Evolutionary conservation across 2,888 invertebrate species (phyloP).

Genomic region (Eristalis intricaria): DNA sequence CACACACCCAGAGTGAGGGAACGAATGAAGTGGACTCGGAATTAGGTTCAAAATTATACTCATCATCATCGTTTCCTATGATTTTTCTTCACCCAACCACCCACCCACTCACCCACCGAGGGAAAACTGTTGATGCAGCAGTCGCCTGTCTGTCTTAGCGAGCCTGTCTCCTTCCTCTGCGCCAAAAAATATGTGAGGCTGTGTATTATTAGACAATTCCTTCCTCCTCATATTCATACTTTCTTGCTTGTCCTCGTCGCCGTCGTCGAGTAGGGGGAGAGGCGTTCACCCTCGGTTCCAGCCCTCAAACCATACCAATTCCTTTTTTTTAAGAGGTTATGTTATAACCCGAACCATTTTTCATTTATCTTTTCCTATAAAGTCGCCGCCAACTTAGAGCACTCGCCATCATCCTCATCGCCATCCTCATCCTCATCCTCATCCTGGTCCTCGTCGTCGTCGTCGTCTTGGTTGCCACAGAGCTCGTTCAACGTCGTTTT

Average conservation of each 20-base stretch:
- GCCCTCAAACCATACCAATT: too few species aligned
- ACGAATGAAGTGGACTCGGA: constrained; percentile 41
- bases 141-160: constrained; percentile 71
- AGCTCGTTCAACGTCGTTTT: background rate
- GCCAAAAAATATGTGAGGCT: constrained; percentile 27
- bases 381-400: constrained; percentile 36
- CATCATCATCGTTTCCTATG: constrained; percentile 40
- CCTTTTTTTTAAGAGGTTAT: constrained; percentile 52
- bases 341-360: constrained; percentile 62
- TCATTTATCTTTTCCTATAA: constrained; percentile 59
- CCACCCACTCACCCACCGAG: background rate
- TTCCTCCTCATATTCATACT: constrained; percentile 52
- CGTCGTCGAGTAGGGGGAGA: background rate
- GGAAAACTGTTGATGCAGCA: constrained; percentile 70
- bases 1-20: background rate
- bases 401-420: background rate
- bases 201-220: constrained; percentile 58
- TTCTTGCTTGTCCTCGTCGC: constrained; percentile 8
- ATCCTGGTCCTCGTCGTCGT: background rate
- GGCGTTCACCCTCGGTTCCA: too few species aligned
- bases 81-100: constrained; percentile 34
- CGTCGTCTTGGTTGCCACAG: background rate
- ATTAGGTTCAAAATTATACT: constrained; percentile 58
- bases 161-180: constrained; percentile 37
- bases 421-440: background rate